Evolutionary conservation across 2,113 vertebrate genomes (phyloP).

Genomic region (Australoheros scitulus): DNA sequence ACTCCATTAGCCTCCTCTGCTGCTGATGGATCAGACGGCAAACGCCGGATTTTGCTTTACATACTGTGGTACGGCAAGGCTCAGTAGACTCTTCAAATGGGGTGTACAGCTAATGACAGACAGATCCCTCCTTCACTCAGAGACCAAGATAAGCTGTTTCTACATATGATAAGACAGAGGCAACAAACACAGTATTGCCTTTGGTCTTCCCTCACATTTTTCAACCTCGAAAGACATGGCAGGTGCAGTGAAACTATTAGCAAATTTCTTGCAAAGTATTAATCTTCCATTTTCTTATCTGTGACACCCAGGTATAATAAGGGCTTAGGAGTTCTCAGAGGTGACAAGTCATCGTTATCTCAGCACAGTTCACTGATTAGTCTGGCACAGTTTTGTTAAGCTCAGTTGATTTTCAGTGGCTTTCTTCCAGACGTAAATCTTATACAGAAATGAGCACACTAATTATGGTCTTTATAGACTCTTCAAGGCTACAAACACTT

Average conservation of each 20-base stretch:
- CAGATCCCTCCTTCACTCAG: not conserved
- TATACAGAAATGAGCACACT: not conserved
- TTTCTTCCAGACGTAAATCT: not conserved
- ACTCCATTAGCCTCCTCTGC: not conserved
- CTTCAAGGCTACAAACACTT: not conserved
- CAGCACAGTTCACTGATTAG: slow-evolving; percentile 16
- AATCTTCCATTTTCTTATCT: slow-evolving; percentile 2
- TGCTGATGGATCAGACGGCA: slow-evolving; percentile 1
- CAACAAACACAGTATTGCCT: not conserved
- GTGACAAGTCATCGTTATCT: not conserved
- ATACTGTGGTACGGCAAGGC: not conserved
- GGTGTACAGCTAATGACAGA: not conserved
- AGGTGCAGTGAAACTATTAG: slow-evolving; percentile 3
- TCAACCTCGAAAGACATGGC: not conserved
- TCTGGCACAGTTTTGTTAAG: slow-evolving; percentile 9
- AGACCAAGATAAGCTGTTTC: slow-evolving; percentile 2
- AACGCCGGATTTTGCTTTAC: not conserved
- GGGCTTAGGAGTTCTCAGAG: not conserved
- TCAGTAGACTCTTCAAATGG: not conserved
- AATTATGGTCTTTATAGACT: slow-evolving; percentile 11
- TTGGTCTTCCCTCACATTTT: not conserved
- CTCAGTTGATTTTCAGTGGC: slow-evolving; percentile 5
- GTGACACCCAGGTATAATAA: slow-evolving; percentile 5
- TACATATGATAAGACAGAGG: slow-evolving; percentile 12
- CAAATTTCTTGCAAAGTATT: not conserved